Percentiles rank a stretch among this genome's conserved stretches.
Conservation (phyloP, 2,888 invertebrate species). For the Hirtodrosophila cameraria region DNA sequence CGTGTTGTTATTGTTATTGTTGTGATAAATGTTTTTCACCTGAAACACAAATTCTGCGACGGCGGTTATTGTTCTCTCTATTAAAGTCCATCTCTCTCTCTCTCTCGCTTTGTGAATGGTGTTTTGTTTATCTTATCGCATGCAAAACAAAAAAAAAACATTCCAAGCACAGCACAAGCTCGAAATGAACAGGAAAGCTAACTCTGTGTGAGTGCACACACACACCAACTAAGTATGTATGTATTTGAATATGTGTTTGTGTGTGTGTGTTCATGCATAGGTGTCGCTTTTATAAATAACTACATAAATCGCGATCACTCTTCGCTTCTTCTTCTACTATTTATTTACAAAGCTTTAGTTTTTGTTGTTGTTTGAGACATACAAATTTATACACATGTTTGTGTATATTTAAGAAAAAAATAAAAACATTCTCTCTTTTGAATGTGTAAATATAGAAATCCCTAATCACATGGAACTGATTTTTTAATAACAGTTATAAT, state of each 20-base stretch:
- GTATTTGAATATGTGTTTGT: not conserved
- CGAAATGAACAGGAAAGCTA: conserved; percentile 19
- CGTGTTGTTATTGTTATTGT: conserved; percentile 53
- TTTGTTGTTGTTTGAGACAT: not conserved
- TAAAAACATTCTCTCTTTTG: conserved; percentile 29
- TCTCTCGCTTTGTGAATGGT: conserved; percentile 18
- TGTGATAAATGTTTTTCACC: conserved; percentile 62
- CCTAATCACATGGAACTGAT: conserved; percentile 32
- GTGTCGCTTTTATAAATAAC: conserved; percentile 10
- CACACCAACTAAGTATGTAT: not conserved
- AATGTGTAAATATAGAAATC: conserved; percentile 42
- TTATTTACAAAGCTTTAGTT: conserved; percentile 21
- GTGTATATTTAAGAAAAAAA: not conserved
- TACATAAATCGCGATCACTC: conserved; percentile 4
- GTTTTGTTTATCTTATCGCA: conserved; percentile 67
- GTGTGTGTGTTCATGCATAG: not conserved
- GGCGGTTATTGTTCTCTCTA: conserved; percentile 19
- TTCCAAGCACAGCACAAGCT: conserved; percentile 25
- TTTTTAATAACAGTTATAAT: conserved; percentile 30
- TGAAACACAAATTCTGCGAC: conserved; percentile 38
- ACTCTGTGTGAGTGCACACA: conserved; percentile 16
- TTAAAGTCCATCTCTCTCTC: conserved; percentile 8
- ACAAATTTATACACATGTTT: not conserved
- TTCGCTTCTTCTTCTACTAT: conserved; percentile 4
- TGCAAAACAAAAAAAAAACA: conserved; percentile 35